Percentiles rank a stretch among this genome's conserved stretches.
These are phyloP conservation scores for Phoxinus dragarum DNA, from an alignment of 2,797 vertebrate species.

Conservation along the genomic window DNA sequence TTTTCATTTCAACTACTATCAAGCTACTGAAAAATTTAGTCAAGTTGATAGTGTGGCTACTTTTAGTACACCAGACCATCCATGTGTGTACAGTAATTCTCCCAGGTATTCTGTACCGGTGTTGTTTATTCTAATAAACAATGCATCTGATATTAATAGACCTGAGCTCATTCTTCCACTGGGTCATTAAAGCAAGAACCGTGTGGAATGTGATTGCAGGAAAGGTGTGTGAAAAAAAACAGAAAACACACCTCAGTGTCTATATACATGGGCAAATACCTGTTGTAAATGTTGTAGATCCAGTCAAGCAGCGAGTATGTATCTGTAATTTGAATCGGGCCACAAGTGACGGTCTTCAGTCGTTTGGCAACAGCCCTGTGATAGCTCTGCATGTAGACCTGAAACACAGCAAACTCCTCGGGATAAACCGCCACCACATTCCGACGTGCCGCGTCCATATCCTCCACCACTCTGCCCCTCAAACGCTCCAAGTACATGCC, in stretches of 20 bases:
- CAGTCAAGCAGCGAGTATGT: constrained; percentile 91
- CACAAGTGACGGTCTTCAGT: constrained; percentile 77
- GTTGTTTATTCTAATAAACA: constrained; percentile 45
- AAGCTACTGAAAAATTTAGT: neutral
- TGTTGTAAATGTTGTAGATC: constrained; percentile 92
- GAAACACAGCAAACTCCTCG: constrained; percentile 83
- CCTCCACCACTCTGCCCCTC: constrained; percentile 82
- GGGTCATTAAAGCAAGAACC: constrained; percentile 33
- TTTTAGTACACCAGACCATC: constrained; percentile 10
- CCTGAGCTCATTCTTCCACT: constrained; percentile 53
- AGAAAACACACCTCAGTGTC: constrained; percentile 13
- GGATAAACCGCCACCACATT: constrained; percentile 90
- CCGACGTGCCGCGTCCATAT: constrained; percentile 83
- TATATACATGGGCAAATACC: constrained; percentile 69
- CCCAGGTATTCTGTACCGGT: constrained; percentile 33
- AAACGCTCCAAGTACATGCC: constrained; percentile 82
- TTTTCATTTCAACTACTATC: neutral
- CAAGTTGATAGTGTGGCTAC: neutral
- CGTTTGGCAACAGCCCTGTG: constrained; percentile 85
- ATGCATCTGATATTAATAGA: constrained; percentile 61
- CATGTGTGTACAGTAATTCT: constrained; percentile 17
- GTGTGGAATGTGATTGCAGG: constrained; percentile 33
- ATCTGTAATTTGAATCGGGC: constrained; percentile 83
- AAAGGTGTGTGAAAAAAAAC: constrained; percentile 40
- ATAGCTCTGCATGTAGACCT: constrained; percentile 89